These are phyloP conservation scores for Volucella inanis DNA, from an alignment of 2,888 invertebrate species.

Conservation along the genomic window DNA sequence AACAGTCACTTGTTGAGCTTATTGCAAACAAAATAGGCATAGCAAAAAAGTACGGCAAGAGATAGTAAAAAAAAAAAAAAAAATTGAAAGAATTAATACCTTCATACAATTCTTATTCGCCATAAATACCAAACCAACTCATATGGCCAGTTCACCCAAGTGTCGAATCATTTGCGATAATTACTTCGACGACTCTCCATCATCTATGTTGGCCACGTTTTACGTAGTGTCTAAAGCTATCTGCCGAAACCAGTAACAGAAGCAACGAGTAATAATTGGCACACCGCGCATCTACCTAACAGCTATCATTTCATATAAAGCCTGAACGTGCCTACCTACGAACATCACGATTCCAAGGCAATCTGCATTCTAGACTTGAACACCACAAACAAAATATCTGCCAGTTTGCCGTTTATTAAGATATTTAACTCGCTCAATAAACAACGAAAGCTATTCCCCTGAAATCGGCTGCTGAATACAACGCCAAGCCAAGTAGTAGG, in stretches of 20 bases:
- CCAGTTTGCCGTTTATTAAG: constrained; percentile 71
- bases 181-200: constrained; percentile 20
- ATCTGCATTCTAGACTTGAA: constrained; percentile 64
- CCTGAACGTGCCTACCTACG: constrained; percentile 66
- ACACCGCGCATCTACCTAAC: constrained; percentile 41
- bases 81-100: background rate
- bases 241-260: constrained; percentile 30
- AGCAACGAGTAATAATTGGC: constrained; percentile 64
- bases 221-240: background rate
- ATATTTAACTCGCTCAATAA: constrained; percentile 74
- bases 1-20: too few relatives aligned
- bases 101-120: background rate
- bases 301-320: constrained; percentile 68
- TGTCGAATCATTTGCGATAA: constrained; percentile 53
- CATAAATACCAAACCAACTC: background rate
- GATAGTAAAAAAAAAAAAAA: too few relatives aligned
- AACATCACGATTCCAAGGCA: constrained; percentile 66
- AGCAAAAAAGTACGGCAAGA: too few relatives aligned
- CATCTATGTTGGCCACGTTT: background rate
- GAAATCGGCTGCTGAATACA: constrained; percentile 21
- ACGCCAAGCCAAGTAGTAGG: background rate
- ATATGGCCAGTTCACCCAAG: background rate
- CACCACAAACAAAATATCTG: constrained; percentile 67
- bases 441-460: constrained; percentile 54
- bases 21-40: too few relatives aligned